Base-by-base conservation (phyloP, 2,113 vertebrate genomes). In the Phyllopteryx taeniolatus region DNA sequence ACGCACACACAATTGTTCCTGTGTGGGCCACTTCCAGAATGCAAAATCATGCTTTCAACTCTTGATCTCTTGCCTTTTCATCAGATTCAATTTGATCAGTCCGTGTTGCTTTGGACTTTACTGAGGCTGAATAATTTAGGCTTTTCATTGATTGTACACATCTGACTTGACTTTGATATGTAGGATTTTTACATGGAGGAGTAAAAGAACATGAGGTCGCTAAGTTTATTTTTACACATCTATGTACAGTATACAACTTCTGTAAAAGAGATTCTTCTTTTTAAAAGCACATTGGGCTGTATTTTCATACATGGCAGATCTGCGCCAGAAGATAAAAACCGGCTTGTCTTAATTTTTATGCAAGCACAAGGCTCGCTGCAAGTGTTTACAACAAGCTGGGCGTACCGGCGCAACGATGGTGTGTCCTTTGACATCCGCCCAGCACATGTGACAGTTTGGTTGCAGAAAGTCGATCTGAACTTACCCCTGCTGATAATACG, bases 1-100 rank as follows among this genome's bases (percentile, higher is more conserved):
- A 60, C 68, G 72, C 61, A 43, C 67, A 68, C 54, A 19, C 82
- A 83, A 86, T 76, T 84, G 72, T 83, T 75, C 73, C 60, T 66
- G 68, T n/a, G 60, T 70, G 74, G 66, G 51, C 20, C 54, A 59
- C 59, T 74, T 71, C 31, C 31, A 19, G 46, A 60, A 79, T 68
- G 39, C 59, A 72, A 35, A 72, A 79, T 71, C 63, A 70, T 76
- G 71, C 27, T 78, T 77, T 76, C 65, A 66, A 56, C 71, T 76
- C 11, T 8, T 75, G 75, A 76, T 82, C 69, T 75, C 51, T 57
- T 79, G 78, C 77, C 78, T 57, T 79, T 74, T 68, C 63, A 74
- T 72, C 71, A 63, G 49, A 72, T 70, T 75, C 11, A 3, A 56
- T 65, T 53, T 9, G 69, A 67, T 60, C 66, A 27, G 67, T 75